These are phyloP conservation scores for Chaetoderma sp. DNA, from an alignment of 2,888 invertebrate genomes.

Conservation along the genomic window DNA sequence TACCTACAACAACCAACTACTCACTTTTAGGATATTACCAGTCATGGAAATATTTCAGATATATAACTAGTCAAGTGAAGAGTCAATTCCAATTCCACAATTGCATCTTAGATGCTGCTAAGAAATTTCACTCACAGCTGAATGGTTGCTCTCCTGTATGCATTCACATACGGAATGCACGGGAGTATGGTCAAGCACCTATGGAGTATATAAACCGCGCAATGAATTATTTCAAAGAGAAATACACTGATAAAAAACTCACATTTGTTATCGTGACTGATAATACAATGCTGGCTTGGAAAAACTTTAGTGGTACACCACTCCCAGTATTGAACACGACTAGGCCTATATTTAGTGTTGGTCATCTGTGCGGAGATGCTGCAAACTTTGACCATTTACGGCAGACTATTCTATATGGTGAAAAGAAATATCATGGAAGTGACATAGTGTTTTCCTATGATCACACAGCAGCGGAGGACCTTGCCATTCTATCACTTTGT, in stretches of 20 bases:
- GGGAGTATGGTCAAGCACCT: conserved; percentile 44
- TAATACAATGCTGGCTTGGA: conserved; percentile 39
- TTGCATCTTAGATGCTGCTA: conserved; percentile 24
- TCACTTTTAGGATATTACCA: conserved; percentile 36
- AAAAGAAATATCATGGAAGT: no score
- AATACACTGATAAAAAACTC: conserved; percentile 25
- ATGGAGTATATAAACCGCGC: conserved; percentile 36
- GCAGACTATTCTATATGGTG: no score
- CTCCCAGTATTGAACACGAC: no score
- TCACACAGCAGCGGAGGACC: conserved; percentile 36
- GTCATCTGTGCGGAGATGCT: no score
- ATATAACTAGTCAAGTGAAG: conserved; percentile 25
- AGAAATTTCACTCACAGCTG: no score
- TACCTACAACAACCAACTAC: not conserved
- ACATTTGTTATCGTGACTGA: conserved; percentile 45
- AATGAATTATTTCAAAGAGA: conserved; percentile 39
- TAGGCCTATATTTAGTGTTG: no score
- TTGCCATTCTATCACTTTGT: conserved; percentile 43
- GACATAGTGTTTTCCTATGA: conserved; percentile 20
- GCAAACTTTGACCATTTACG: no score
- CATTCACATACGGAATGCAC: no score
- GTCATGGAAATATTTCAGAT: conserved; percentile 48
- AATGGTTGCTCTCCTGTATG: not conserved
- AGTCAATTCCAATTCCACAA: conserved; percentile 38
- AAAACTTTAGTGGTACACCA: conserved; percentile 27